phyloP scores from a whole-genome alignment of 2,797 vertebrate species.

The Oreochromis mossambicus region DNA sequence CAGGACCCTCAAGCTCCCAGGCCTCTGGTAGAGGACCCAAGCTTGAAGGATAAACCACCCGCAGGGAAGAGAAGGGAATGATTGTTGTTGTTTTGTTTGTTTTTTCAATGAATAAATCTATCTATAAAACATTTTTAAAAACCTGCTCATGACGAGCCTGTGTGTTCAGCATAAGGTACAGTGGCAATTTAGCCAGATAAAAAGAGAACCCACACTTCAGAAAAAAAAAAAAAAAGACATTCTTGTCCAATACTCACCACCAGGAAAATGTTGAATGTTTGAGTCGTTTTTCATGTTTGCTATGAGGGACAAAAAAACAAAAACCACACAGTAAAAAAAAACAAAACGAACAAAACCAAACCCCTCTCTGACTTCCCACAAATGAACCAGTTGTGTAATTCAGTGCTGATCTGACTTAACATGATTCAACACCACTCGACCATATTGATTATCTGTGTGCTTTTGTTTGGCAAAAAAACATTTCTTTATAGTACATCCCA shows the following conservation, averaged over 20 bases:
- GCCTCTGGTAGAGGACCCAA: neutral
- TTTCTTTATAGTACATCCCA: neutral
- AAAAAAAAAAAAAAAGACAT: neutral
- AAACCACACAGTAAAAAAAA: fast-evolving
- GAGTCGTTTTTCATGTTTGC: slow-evolving; percentile 38
- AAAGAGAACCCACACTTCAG: neutral
- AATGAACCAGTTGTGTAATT: neutral
- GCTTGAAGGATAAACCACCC: fast-evolving
- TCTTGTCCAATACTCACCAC: slow-evolving; percentile 57
- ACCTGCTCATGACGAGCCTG: neutral
- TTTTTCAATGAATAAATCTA: fast-evolving
- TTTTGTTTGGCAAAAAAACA: neutral
- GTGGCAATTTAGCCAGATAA: neutral
- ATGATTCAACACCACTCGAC: neutral
- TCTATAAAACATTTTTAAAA: neutral
- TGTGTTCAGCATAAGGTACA: neutral
- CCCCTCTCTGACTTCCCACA: neutral
- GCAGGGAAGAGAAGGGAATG: no score
- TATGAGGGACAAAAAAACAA: neutral
- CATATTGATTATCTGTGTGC: fast-evolving
- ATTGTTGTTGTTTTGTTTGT: no score
- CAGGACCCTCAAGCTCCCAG: neutral
- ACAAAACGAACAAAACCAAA: fast-evolving
- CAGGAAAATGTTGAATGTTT: slow-evolving; percentile 52
- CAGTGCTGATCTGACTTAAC: neutral